A percentile compares a stretch with the other conserved stretches of the same genome.
Evolutionary conservation across 2,888 invertebrate genomes (phyloP).

Genomic region (Ganaspis brasiliensis): DNA sequence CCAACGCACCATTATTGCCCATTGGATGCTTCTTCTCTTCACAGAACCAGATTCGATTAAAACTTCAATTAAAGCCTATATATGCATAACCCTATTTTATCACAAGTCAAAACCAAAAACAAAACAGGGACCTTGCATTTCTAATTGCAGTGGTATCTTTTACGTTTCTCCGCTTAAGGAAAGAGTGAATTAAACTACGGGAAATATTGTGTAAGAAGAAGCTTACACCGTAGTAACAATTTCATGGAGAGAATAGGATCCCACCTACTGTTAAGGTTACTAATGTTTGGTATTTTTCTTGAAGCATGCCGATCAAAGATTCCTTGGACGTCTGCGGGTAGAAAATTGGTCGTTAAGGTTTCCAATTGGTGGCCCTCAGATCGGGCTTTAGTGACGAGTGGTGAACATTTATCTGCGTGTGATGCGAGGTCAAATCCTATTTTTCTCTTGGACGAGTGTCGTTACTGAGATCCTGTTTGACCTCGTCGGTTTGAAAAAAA

Average conservation of each 20-base stretch:
- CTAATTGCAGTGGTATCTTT: slow-evolving; percentile 66
- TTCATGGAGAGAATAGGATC: not conserved
- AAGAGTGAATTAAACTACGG: slow-evolving; percentile 33
- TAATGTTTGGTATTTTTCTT: slow-evolving; percentile 10
- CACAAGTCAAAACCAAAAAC: not conserved
- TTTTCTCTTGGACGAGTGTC: slow-evolving; percentile 50
- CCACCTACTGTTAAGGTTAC: slow-evolving; percentile 28
- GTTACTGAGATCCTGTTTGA: slow-evolving; percentile 62
- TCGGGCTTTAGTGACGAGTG: slow-evolving; percentile 48
- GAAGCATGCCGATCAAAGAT: slow-evolving; percentile 15
- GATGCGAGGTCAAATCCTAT: slow-evolving; percentile 47
- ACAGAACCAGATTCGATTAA: slow-evolving; percentile 20
- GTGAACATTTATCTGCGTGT: slow-evolving; percentile 43
- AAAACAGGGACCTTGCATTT: slow-evolving; percentile 64
- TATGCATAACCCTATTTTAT: not conserved
- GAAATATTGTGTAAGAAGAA: slow-evolving; percentile 68
- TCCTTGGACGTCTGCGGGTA: not conserved
- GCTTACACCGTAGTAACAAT: not conserved
- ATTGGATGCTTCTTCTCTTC: slow-evolving; percentile 44
- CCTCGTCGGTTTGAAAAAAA: slow-evolving; percentile 70
- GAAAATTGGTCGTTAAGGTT: slow-evolving; percentile 28
- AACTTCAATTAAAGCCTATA: not conserved
- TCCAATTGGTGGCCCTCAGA: not conserved
- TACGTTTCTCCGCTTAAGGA: slow-evolving; percentile 68
- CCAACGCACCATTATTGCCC: slow-evolving; percentile 18